These are phyloP conservation scores for Eupithecia centaureata DNA, from an alignment of 2,888 invertebrate genomes.

Conservation along the genomic window DNA sequence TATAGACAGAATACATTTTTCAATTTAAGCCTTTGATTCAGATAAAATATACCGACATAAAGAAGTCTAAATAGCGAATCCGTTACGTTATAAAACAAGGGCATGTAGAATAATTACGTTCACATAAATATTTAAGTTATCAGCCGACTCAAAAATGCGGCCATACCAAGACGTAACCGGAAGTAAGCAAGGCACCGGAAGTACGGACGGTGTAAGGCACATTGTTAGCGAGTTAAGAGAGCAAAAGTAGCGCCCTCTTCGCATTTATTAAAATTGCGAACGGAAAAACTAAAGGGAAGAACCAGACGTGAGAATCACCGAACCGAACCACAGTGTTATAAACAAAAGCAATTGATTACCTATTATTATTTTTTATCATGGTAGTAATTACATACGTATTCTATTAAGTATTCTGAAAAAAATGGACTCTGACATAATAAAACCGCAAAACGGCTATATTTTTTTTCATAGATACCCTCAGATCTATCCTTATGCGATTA, in stretches of 20 bases:
- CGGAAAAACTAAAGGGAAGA: background rate
- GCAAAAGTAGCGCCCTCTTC: background rate
- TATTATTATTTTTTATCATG: background rate
- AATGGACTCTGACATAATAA: no score
- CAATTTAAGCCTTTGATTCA: no score
- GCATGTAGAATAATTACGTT: background rate
- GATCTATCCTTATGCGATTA: no score
- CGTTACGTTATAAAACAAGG: background rate
- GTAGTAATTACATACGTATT: no score
- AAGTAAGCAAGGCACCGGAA: slow-evolving; percentile 61
- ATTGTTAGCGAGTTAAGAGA: slow-evolving; percentile 52
- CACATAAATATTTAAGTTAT: slow-evolving; percentile 8
- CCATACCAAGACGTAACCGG: slow-evolving; percentile 55
- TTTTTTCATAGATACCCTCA: no score
- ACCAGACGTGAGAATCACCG: background rate
- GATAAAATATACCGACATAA: no score
- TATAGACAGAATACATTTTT: no score
- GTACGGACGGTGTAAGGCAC: slow-evolving; percentile 62
- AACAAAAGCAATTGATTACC: background rate
- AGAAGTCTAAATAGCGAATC: background rate
- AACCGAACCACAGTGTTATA: background rate
- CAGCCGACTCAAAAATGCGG: slow-evolving; percentile 35
- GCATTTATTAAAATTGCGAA: background rate
- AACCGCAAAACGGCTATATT: no score
- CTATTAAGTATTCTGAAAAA: no score